These are phyloP conservation scores for Pipistrellus pipistrellus DNA, from an alignment of 2,797 vertebrate species.

Conservation along the genomic window DNA sequence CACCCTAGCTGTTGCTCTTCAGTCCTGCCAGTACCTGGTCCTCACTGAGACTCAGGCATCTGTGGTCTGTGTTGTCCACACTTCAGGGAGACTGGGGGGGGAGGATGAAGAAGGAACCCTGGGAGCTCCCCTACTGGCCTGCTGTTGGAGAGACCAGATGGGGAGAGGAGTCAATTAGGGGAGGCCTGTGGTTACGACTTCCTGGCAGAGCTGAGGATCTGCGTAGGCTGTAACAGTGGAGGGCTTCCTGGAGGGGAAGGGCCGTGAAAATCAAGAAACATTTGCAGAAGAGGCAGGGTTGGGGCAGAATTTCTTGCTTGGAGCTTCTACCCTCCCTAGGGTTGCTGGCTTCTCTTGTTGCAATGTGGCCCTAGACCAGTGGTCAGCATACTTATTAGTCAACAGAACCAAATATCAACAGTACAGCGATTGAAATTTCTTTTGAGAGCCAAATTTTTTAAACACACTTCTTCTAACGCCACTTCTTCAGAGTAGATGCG, in stretches of 20 bases:
- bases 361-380: background rate
- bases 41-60: background rate
- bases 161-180: background rate
- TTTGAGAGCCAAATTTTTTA: no score
- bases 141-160: background rate
- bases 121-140: background rate
- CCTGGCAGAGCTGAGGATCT: conserved; percentile 56
- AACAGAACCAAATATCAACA: no score
- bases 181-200: conserved; percentile 62
- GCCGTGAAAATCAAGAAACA: conserved; percentile 24
- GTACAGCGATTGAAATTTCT: no score
- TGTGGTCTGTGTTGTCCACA: background rate
- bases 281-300: background rate
- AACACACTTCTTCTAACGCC: no score
- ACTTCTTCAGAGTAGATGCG: no score
- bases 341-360: background rate
- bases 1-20: conserved; percentile 22
- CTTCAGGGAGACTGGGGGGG: background rate
- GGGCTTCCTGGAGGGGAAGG: conserved; percentile 69
- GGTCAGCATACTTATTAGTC: no score
- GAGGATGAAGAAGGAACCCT: background rate
- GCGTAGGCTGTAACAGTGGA: conserved; percentile 29
- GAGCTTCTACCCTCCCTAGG: background rate
- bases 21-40: background rate
- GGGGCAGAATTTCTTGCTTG: background rate